Evolutionary conservation across 2,888 invertebrate genomes (phyloP), one percentile per base, ranked within the genome.

Genomic region (Caenorhabditis parvicauda): DNA sequence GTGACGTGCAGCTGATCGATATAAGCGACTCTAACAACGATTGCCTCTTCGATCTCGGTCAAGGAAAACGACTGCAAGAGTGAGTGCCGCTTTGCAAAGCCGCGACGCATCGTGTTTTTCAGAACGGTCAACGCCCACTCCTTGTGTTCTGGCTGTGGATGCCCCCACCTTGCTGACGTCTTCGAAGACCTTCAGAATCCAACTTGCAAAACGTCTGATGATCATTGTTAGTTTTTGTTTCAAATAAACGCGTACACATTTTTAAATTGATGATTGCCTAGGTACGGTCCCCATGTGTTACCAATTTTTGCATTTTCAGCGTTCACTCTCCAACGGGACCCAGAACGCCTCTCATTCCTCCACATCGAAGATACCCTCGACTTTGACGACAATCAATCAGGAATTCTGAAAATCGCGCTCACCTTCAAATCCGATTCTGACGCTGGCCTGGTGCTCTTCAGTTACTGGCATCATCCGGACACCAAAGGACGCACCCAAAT

Each of bases 401-500:
- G 55, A 7, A 48, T 60, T 38, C 59, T 62, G 0, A 54, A 56
- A 5, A 52, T 62, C 12, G 61, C 69, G 0, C 41, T 56, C 2
- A 62, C 42, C 38, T 70, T 67, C 56, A 63, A 62, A 42, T 54
- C 55, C 1, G 69, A 70, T 41, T 64, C 66, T 6, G 69, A 70
- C 32, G 54, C 66, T 14, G 69, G 69, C 4, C 48, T 70, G 4
- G 58, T 70, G 7, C 49, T 67, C 14, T 70, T 70, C 37, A 66
- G 69, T 14, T 62, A 60, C 43, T 70, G 69, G 69, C 59, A 61
- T 21, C 59, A 53, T 32, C 52, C 46, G 38, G 46, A 52, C 12
- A 47, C 45, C 14, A 61, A 62, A 45, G 69, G 69, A 39, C 50
- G 69, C n/a, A 62, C 64, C 45, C 69, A 70, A 53, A 62, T 67